Base-by-base conservation (phyloP, 1,140 invertebrate species). In the Anadara kagoshimensis region DNA sequence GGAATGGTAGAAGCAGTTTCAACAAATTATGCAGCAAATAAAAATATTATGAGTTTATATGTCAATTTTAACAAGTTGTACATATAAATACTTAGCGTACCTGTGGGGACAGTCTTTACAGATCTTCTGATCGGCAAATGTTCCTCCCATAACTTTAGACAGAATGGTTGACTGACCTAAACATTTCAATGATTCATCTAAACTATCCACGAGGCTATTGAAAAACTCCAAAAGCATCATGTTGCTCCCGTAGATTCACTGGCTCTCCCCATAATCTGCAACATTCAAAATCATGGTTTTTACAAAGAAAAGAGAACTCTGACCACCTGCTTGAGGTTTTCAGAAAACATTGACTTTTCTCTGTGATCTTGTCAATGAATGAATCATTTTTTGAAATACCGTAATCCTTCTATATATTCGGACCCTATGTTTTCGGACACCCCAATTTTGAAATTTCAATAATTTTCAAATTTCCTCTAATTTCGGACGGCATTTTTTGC, bases 141-240 rank as follows among this genome's bases (percentile, higher is more conserved):
- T 96, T 41, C 98, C 98, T 70, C 97, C 97, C 74, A 99, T 92
- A 63, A 97, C 96, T 87, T 97, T 95, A 20, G 95, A 94, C 94
- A 98, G 96, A 70, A 98, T 93, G 88, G 97, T 96, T 81, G 96
- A 94, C 82, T 98, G 94, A 36, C 94, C 94, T 53, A 98, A 90
- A 14, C 95, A 94, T 90, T 99, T 99, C 7, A 99, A 90, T 43
- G 97, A 96, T 90, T 99, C 98, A 86, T 99, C 98, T 73, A 99
- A 91, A 85, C 95, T 97, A 89, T 99, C 98, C 24, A 99, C 96
- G 20, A 99, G 91, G 79, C 95, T 97, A 94, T 98, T 99, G 86
- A 99, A 99, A 91, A 99, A 99, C 90, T 99, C 98, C 47, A 99
- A 94, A n/a, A 11, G 98, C 98, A 91, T 99, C 98, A 89, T 99